phyloP scores from a whole-genome alignment of 2,888 invertebrate genomes.

The Osedax frankpressi region DNA sequence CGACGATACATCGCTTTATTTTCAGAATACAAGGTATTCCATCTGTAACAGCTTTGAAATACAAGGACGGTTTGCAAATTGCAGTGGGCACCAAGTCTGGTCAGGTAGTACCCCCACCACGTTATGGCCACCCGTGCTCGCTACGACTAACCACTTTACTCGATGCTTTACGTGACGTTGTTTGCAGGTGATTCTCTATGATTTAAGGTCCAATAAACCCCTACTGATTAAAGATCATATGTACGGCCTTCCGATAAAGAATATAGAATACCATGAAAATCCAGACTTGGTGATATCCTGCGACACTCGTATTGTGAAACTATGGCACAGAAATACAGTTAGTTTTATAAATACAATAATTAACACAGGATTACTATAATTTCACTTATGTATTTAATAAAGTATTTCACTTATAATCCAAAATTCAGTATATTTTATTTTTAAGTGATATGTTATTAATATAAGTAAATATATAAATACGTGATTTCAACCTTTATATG shows the following conservation, averaged over 20 bases:
- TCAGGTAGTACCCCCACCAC: too few species aligned
- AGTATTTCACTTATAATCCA: too few species aligned
- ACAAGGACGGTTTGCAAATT: conserved; percentile 48
- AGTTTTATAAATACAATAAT: too few species aligned
- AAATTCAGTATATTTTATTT: too few species aligned
- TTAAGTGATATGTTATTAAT: too few species aligned
- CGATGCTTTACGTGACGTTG: conserved; percentile 23
- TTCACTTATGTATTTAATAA: too few species aligned
- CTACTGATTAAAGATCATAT: conserved; percentile 82
- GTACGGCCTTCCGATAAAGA: conserved; percentile 78
- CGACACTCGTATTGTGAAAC: conserved; percentile 41
- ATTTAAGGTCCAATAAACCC: conserved; percentile 80
- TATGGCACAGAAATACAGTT: conserved; percentile 56
- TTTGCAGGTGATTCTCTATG: conserved; percentile 68
- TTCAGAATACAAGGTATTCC: conserved; percentile 33
- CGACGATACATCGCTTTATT: too few species aligned
- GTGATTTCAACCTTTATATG: too few species aligned
- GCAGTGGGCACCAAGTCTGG: conserved; percentile 89
- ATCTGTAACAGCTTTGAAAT: conserved; percentile 39
- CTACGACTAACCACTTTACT: background rate
- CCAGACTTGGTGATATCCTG: conserved; percentile 40
- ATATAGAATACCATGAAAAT: conserved; percentile 63
- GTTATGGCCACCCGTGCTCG: too few species aligned
- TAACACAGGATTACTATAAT: too few species aligned
- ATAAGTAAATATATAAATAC: too few species aligned